These are phyloP conservation scores for Rhea americana DNA, from an alignment of 2,113 vertebrate genomes.

Conservation along the genomic window DNA sequence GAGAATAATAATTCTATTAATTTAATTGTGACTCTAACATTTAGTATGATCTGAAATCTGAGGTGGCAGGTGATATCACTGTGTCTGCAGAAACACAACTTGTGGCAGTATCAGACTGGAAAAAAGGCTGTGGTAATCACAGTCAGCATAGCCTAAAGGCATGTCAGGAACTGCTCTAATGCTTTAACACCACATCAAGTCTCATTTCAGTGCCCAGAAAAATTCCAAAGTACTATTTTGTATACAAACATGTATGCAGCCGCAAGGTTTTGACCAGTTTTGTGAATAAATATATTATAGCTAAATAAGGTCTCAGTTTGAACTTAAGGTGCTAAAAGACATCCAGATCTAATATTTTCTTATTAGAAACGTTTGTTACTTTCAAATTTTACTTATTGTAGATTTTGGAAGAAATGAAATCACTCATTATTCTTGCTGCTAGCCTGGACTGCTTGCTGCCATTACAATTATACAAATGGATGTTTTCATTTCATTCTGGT, in stretches of 20 bases:
- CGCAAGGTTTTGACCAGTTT: background rate
- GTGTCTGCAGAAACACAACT: background rate
- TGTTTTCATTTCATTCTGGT: background rate
- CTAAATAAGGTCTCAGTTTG: background rate
- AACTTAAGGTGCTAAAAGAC: background rate
- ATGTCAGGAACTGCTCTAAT: background rate
- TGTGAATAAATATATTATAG: background rate
- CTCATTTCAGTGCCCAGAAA: background rate
- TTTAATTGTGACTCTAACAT: background rate
- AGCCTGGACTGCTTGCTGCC: background rate
- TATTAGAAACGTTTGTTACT: background rate
- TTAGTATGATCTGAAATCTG: background rate
- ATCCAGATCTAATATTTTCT: background rate
- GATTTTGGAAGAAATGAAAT: background rate
- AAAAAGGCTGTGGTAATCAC: background rate
- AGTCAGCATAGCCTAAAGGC: background rate
- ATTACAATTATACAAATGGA: background rate
- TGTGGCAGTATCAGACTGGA: background rate
- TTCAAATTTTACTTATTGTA: background rate
- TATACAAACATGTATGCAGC: background rate
- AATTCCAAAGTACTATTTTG: background rate
- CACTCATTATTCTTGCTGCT: background rate
- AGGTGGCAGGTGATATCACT: rapidly evolving
- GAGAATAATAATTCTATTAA: background rate
- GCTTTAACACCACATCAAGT: background rate